A percentile compares a stretch with the other conserved stretches of the same genome.
Evolutionary conservation across 2,113 vertebrate genomes (phyloP).

Genomic region (Xenopus tropicalis): UCB_Xtro_10.0 CM004449.2:51299001-51299500

Average conservation of each 20-base stretch:
- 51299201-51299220: too few relatives aligned
- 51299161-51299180: too few relatives aligned
- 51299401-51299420: neutral
- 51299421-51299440: constrained; percentile 6
- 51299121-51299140: too few relatives aligned
- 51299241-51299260: constrained; percentile 13
- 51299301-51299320: constrained; percentile 8
- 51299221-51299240: neutral
- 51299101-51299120: too few relatives aligned
- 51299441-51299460: constrained; percentile 34
- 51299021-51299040: too few relatives aligned
- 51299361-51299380: constrained; percentile 29
- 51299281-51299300: constrained; percentile 13
- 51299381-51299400: constrained; percentile 4
- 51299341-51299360: neutral
- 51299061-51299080: too few relatives aligned
- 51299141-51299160: too few relatives aligned
- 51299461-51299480: constrained; percentile 43
- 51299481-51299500: constrained; percentile 43
- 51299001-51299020: too few relatives aligned
- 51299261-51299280: constrained; percentile 1
- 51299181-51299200: too few relatives aligned
- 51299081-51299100: too few relatives aligned
- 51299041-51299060: too few relatives aligned
- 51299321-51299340: constrained; percentile 15